Conservation (phyloP, 2,113 vertebrate species). For the Amblyopsis rosae region DNA sequence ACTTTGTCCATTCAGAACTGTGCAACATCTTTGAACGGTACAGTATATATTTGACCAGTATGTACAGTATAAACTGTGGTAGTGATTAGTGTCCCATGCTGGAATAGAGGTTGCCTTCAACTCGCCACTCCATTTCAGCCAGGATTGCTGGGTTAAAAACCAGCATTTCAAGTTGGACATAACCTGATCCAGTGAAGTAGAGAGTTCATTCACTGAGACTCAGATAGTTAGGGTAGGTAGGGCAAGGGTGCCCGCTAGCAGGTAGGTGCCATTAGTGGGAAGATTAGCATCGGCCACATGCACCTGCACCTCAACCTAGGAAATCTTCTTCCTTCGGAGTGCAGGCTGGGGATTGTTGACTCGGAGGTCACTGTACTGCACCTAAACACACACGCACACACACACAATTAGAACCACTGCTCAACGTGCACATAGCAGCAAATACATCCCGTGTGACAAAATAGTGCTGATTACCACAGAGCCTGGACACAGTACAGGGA, state of each 20-base stretch:
- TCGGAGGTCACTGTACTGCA: constrained; percentile 85
- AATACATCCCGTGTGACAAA: background rate
- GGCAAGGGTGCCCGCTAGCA: background rate
- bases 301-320: constrained; percentile 13
- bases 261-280: background rate
- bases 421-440: background rate
- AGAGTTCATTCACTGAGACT: background rate
- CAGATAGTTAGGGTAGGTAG: constrained; percentile 10
- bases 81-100: constrained; percentile 27
- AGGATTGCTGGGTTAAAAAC: constrained; percentile 4
- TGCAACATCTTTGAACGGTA: no score
- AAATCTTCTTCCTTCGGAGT: constrained; percentile 80
- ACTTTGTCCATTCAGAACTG: no score
- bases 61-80: constrained; percentile 2
- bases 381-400: constrained; percentile 81
- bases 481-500: background rate
- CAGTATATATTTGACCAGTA: background rate
- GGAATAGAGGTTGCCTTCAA: constrained; percentile 18
- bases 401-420: background rate
- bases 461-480: no score
- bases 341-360: constrained; percentile 72
- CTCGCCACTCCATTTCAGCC: background rate
- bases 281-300: background rate
- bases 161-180: background rate
- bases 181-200: background rate